Conservation (phyloP, 2,113 vertebrate genomes). For the Cygnus atratus region DNA sequence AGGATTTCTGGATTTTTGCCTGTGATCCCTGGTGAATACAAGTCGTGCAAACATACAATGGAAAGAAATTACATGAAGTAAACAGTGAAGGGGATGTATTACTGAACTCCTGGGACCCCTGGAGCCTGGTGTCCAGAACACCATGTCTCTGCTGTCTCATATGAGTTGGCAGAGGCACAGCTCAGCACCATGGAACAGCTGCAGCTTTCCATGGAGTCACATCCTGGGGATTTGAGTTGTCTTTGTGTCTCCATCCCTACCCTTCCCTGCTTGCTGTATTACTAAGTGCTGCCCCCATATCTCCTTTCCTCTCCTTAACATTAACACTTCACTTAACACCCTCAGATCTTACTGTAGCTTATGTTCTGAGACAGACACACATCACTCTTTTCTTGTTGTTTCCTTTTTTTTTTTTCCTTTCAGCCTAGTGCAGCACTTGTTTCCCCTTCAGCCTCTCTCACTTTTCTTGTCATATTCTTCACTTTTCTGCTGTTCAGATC, state of each 20-base stretch:
- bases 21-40: background rate
- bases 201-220: rapidly evolving
- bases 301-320: background rate
- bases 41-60: background rate
- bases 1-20: background rate
- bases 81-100: background rate
- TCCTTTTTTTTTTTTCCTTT: background rate
- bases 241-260: rapidly evolving
- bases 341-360: background rate
- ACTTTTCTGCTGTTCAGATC: background rate
- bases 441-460: background rate
- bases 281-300: background rate
- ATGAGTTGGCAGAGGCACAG: background rate
- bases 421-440: background rate
- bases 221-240: background rate
- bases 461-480: background rate
- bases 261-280: background rate
- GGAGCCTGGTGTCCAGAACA: background rate
- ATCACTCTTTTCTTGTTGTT: background rate
- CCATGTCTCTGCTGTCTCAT: background rate
- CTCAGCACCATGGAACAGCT: rapidly evolving
- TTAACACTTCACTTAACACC: rapidly evolving
- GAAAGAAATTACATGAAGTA: background rate
- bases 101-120: background rate
- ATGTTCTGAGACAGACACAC: background rate